Evolutionary conservation across 2,888 invertebrate genomes (phyloP), one percentile per base, ranked within the genome.

Genomic region (Argyresthia albistria): DNA sequence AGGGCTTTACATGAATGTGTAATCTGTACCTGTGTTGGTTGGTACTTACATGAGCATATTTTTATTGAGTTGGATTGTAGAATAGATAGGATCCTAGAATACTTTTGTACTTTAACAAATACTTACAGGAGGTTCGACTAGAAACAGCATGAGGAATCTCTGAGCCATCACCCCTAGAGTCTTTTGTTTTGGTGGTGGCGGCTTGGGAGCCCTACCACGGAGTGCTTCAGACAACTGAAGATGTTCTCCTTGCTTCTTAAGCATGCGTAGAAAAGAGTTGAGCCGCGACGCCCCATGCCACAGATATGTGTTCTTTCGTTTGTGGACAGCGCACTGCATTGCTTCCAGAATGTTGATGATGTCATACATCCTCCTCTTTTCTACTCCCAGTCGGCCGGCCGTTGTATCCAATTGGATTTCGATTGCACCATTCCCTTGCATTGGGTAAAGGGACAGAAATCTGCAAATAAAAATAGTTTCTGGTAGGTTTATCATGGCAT

Each of bases 271-370:
- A 57, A 92, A 91, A 8, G 83, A 76, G 59, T 81, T 77, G 45
- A 93, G 76, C 56, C 90, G 87, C 50, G 89, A 82, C n/a, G 90
- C 90, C 37, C 93, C 93, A 74, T 91, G 91, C 93, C 93, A 93
- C 1, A 88, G 72, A 67, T 93, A 93, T 57, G 89, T 90, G 71
- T 93, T 93, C 72, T 93, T 93, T 48, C 89, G 86, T 60, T 89
- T 88, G 63, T 90, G 90, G 39, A 90, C 90, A 54, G 92, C 91
- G 80, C 92, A 91, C 61, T 92, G 91, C 69, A 93, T 89, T 61
- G 92, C 92, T 73, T 93, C 92, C 56, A 93, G 73, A 53, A 93
- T 92, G 76, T 93, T 93, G 53, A 93, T 91, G 59, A 93, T 92
- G 68, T 93, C 93, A 75, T 93, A 93, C 74, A 93, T 91, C 63